Evolutionary conservation across 2,113 vertebrate genomes (phyloP).

Genomic region (Onychostruthus taczanowskii): DNA sequence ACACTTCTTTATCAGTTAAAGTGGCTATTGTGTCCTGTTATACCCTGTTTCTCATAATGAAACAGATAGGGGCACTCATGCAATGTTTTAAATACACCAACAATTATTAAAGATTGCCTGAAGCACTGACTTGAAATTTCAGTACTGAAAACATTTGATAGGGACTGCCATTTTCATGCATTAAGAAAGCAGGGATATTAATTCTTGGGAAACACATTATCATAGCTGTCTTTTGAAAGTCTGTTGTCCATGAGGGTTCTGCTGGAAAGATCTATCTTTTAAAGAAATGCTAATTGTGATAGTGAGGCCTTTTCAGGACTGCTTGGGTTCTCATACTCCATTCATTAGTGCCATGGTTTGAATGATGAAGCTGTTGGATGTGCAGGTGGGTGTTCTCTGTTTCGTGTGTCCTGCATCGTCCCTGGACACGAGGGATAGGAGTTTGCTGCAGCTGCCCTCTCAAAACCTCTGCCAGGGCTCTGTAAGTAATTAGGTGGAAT

Average conservation of each 20-base stretch:
- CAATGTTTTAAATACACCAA: background rate
- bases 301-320: background rate
- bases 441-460: background rate
- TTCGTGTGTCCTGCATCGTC: background rate
- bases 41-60: background rate
- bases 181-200: background rate
- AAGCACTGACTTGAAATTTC: background rate
- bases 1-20: background rate
- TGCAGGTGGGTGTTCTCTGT: background rate
- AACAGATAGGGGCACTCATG: background rate
- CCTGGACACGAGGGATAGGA: rapidly evolving
- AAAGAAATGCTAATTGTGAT: background rate
- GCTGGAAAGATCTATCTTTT: background rate
- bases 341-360: background rate
- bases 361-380: background rate
- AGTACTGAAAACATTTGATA: background rate
- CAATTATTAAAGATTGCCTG: background rate
- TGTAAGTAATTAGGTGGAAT: background rate
- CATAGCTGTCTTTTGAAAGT: background rate
- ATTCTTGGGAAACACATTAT: background rate
- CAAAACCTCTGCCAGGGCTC: background rate
- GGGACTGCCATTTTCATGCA: background rate
- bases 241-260: background rate
- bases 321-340: rapidly evolving
- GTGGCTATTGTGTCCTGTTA: background rate